Conservation (phyloP, 2,113 vertebrate species). For the Dipodomys stephensi region DNA sequence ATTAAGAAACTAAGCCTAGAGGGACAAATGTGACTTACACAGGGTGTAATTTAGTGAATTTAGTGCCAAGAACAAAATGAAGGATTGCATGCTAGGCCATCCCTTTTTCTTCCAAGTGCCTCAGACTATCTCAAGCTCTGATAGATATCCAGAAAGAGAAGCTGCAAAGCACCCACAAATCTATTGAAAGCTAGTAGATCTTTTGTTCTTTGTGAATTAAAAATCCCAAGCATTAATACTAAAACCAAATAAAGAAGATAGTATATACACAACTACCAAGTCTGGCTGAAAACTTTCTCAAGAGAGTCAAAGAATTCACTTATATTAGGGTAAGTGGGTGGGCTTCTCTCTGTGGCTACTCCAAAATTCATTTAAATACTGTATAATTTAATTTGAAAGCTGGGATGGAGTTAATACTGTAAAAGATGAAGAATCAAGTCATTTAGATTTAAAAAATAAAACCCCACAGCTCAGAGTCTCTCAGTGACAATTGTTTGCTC, state of each 20-base stretch:
- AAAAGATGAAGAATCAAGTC: neutral
- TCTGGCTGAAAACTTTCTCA: slow-evolving; percentile 7
- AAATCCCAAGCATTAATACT: neutral
- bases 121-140: neutral
- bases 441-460: slow-evolving; percentile 40
- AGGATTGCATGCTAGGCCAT: neutral
- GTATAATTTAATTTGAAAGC: neutral
- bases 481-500: neutral
- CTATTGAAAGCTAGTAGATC: neutral
- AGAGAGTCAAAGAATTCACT: neutral
- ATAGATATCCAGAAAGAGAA: neutral
- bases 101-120: neutral
- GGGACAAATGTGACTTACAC: neutral
- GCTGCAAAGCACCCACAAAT: neutral
- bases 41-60: neutral
- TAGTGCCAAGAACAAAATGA: neutral
- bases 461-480: neutral
- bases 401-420: neutral
- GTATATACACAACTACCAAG: neutral
- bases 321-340: neutral
- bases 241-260: slow-evolving; percentile 32
- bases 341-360: neutral
- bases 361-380: neutral
- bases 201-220: slow-evolving; percentile 26
- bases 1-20: neutral